Evolutionary conservation across 2,797 vertebrate species (phyloP), one percentile per base, ranked within the genome.

Genomic region (Xerus rutilus): DNA sequence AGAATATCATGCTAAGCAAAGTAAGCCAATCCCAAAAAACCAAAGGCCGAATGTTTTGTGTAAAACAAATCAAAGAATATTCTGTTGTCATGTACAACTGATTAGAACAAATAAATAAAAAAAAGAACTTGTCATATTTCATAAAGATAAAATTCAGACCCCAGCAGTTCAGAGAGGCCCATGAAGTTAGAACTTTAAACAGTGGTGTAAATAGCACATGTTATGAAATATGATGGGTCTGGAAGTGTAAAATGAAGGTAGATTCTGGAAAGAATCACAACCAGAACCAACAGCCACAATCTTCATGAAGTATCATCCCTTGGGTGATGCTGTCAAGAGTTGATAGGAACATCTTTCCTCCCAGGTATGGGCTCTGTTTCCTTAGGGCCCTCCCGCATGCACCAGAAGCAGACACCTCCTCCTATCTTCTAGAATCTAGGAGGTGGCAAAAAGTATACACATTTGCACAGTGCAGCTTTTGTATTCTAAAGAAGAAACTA

Each of bases 361-460:
- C 4, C 25, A 78, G 4, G 11, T 8, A 7, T 54, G 15, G 5
- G 5, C 6, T 78, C 1, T 30, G 5, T 72, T 39, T 67, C 64
- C 23, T 15, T 4, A 77, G n/a, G 69, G 2, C 13, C 21, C 8
- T 52, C 6, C 10, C 23, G 1, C 3, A 30, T 1, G 28, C 12
- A 62, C 21, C 21, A 35, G 32, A 5, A 17, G 23, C 11, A n/a
- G 30, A 1, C 62, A 79, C 7, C 8, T 70, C 8, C 7, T 12
- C 10, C 14, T 89, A 9, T 14, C 1, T 5, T 59, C 7, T 5
- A 57, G 32, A 78, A 94, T 7, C 3, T 43, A 54, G 20, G 4
- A 35, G 32, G 8, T 39, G 30, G 32, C 9, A 39, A 54, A 67
- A 88, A 92, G 74, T 2, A 39, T 78, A 85, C 23, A 2, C 0